Base-by-base conservation (phyloP, 2,888 invertebrate genomes). In the Sminthurides aquaticus region DNA sequence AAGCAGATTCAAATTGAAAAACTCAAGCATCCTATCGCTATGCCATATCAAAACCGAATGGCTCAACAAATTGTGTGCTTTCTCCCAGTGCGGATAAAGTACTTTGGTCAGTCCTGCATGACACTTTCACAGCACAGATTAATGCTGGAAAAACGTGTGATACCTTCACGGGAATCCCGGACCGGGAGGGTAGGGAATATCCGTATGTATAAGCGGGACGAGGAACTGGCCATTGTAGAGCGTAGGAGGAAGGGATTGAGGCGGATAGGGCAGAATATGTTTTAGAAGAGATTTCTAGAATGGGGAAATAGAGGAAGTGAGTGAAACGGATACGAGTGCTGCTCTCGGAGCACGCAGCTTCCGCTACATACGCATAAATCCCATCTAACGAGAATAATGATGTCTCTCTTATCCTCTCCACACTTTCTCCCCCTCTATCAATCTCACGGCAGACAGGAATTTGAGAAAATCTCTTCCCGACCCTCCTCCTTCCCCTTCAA, bases 361-460 rank as follows among this genome's bases (percentile, higher is more conserved):
- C 62, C 62, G 62, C 57, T 49, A 57, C 48, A 62, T 24, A 57
- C 57, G 57, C 57, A 62, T 62, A 62, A 62, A 62, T 62, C 62
- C 43, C 57, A 48, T 22, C 26, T 43, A 62, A 62, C 57, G 48
- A 18, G 60, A 49, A 52, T 60, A 60, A 60, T 60, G 52, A 58
- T 25, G 25, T 55, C 25, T 55, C 55, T 55, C 24, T 55, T 11
- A 24, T 55, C 43, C 55, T 24, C 24, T 55, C 11, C 55, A 55
- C 25, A 25, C 25, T 25, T 24, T 20, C 57, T 57, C 57, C 20
- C 27, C 28, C 57, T 57, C 57, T 22, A 18, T 57, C 57, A 20
- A 25, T 28, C 20, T 57, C 25, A 8, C 25, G 11, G 24, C 56
- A 22, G 20, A 56, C 25, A 3, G 22, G 24, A 55, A 3, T n/a